A percentile compares a stretch with the other conserved stretches of the same genome.
Evolutionary conservation across 2,888 invertebrate species (phyloP).

Genomic region (Phaedon cochleariae): DNA sequence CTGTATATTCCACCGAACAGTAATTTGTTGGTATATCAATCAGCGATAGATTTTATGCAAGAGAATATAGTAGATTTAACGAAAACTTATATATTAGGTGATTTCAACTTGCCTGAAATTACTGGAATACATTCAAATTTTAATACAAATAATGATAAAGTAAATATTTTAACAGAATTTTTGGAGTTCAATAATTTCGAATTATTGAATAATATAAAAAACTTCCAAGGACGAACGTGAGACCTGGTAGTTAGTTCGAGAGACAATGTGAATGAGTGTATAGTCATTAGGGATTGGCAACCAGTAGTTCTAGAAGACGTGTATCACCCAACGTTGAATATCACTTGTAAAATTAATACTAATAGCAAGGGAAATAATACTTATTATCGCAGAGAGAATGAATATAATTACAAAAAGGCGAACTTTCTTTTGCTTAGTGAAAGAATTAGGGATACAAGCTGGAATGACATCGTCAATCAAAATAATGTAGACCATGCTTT

Average conservation of each 20-base stretch:
- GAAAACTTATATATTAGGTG: neutral
- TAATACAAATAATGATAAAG: neutral
- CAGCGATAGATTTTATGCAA: neutral
- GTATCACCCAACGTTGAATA: neutral
- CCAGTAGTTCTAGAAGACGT: neutral
- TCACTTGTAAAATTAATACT: neutral
- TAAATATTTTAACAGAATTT: neutral
- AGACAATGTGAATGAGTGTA: neutral
- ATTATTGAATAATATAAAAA: neutral
- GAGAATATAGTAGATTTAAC: neutral
- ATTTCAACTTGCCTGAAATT: neutral
- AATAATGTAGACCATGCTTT: neutral
- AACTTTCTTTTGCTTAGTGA: neutral
- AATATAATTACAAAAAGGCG: too few species aligned
- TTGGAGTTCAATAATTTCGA: conserved; percentile 18
- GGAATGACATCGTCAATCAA: neutral
- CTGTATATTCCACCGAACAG: neutral
- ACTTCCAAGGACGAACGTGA: neutral
- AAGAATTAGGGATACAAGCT: neutral
- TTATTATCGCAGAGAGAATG: too few species aligned
- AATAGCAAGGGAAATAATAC: neutral
- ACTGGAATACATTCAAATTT: neutral
- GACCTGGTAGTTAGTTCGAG: neutral
- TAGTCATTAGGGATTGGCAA: neutral
- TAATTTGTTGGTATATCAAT: neutral